Conservation (phyloP, 2,113 vertebrate species). For the Mesoclemmys tuberculata region DNA sequence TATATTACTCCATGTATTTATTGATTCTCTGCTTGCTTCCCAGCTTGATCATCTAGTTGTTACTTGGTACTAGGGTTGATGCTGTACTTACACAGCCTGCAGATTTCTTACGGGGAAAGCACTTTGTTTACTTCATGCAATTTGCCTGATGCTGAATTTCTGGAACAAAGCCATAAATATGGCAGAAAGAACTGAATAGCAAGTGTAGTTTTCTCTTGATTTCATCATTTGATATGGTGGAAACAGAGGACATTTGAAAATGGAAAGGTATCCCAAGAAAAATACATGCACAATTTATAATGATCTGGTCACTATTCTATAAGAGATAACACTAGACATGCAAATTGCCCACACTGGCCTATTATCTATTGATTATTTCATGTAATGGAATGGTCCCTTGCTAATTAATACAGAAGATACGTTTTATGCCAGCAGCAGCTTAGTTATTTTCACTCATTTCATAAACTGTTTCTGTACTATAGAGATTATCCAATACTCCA, state of each 20-base stretch:
- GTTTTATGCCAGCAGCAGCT: neutral
- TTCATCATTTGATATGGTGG: neutral
- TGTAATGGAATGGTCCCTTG: neutral
- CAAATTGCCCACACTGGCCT: neutral
- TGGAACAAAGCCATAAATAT: neutral
- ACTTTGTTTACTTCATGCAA: neutral
- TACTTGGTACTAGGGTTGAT: neutral
- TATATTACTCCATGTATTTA: neutral
- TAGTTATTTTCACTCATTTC: neutral
- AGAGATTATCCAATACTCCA: neutral
- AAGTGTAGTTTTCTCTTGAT: neutral
- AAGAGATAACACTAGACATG: rapidly evolving
- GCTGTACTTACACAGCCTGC: neutral
- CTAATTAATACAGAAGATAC: neutral
- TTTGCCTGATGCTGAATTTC: neutral
- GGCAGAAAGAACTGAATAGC: neutral
- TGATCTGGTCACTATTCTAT: neutral
- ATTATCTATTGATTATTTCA: neutral
- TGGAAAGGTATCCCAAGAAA: rapidly evolving
- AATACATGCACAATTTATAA: neutral
- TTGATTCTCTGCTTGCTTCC: neutral
- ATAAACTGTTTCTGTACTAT: neutral
- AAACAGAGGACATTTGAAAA: neutral
- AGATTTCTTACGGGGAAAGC: neutral
- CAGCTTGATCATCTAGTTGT: neutral